These are phyloP conservation scores for Drosophila gunungcola DNA, from an alignment of 1,140 invertebrate genomes.

Conservation along the genomic window DNA sequence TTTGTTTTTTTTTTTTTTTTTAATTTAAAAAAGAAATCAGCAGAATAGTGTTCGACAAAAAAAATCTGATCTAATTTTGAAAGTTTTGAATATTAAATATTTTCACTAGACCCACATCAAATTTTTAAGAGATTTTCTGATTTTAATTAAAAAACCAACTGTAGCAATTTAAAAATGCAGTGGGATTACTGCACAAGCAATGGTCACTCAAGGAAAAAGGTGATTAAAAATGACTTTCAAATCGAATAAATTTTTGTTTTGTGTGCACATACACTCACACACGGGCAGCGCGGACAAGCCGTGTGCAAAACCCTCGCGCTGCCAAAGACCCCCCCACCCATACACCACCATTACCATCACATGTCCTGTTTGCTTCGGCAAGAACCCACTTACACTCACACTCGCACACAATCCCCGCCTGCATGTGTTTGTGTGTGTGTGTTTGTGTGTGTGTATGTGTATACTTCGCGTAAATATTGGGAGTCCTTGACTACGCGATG, in stretches of 20 bases:
- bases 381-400: constrained; percentile 62
- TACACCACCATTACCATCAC: constrained; percentile 15
- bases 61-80: too few species aligned
- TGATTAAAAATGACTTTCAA: neutral
- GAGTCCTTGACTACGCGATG: constrained; percentile 83
- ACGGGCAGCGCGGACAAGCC: constrained; percentile 37
- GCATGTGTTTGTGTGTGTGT: constrained; percentile 2
- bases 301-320: constrained; percentile 64
- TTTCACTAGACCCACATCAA: too few species aligned
- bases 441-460: constrained; percentile 43
- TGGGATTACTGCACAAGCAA: too few species aligned
- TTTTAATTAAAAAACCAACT: too few species aligned
- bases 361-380: constrained; percentile 82
- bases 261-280: constrained; percentile 28
- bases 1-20: too few species aligned
- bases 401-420: constrained; percentile 35
- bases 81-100: too few species aligned
- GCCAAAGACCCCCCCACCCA: constrained; percentile 23
- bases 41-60: too few species aligned
- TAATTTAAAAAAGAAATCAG: too few species aligned
- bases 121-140: too few species aligned
- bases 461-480: constrained; percentile 83
- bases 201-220: too few species aligned
- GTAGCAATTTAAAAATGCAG: too few species aligned
- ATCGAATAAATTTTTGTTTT: neutral